These are phyloP conservation scores for Microtus obscurus DNA, from an alignment of 2,797 vertebrate species.

Conservation along the genomic window DNA sequence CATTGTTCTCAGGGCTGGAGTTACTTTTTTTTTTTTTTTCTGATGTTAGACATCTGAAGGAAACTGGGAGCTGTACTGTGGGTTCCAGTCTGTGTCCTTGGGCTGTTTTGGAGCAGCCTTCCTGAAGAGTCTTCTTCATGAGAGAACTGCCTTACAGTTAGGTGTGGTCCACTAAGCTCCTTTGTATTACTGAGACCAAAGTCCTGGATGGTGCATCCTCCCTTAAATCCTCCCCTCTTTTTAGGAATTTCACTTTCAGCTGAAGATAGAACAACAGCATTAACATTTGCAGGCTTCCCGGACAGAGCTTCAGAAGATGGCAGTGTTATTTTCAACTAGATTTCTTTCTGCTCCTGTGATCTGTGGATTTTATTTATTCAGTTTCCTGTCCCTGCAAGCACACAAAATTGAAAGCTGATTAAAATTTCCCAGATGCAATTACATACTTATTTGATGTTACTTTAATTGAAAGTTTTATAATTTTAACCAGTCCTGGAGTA, in stretches of 20 bases:
- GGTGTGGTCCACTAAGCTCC: not conserved
- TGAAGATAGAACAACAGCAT: not conserved
- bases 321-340: not conserved
- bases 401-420: slow-evolving; percentile 67
- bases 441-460: slow-evolving; percentile 40
- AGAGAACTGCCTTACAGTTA: not conserved
- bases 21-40: not conserved
- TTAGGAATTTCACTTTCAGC: not conserved
- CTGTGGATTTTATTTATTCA: slow-evolving; percentile 52
- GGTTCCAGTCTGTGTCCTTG: not conserved
- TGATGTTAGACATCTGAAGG: not conserved
- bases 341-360: slow-evolving; percentile 46
- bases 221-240: not conserved
- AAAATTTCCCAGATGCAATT: slow-evolving; percentile 18
- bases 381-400: slow-evolving; percentile 19
- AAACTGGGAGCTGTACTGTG: not conserved
- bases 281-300: slow-evolving; percentile 1
- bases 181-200: not conserved
- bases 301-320: slow-evolving; percentile 11
- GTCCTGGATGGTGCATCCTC: not conserved
- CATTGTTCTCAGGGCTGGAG: not conserved
- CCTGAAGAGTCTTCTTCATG: not conserved
- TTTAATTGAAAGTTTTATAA: slow-evolving; percentile 63
- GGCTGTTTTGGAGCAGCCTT: not conserved
- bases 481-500: slow-evolving; percentile 41